phyloP scores from a whole-genome alignment of 2,888 invertebrate genomes.

The Scaptomyza flava region DNA sequence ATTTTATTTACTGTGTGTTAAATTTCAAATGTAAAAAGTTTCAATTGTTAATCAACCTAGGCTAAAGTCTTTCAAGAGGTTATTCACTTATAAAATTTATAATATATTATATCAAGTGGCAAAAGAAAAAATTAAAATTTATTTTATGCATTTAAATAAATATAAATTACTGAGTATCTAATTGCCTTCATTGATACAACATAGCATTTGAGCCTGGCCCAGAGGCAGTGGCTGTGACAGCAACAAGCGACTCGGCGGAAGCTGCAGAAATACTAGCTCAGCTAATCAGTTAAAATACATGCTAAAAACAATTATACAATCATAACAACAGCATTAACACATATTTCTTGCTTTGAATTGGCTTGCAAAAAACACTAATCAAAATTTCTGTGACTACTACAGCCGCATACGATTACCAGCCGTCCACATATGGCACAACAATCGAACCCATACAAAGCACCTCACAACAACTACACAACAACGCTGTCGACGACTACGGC shows the following conservation, averaged over 20 bases:
- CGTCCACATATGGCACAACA: constrained; percentile 82
- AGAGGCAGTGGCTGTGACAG: constrained; percentile 3
- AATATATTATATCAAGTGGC: no score
- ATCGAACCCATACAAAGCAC: constrained; percentile 74
- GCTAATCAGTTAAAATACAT: constrained; percentile 2
- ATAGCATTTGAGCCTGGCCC: constrained; percentile 18
- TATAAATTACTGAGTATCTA: background rate
- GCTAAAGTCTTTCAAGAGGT: no score
- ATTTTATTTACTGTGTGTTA: no score
- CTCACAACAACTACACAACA: constrained; percentile 72
- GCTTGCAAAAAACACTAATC: constrained; percentile 63
- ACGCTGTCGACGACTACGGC: constrained; percentile 68
- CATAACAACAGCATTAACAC: constrained; percentile 4
- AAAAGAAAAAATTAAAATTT: no score
- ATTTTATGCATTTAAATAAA: no score
- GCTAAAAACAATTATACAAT: constrained; percentile 2
- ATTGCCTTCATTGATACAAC: constrained; percentile 26
- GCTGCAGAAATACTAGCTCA: constrained; percentile 5
- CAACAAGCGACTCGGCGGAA: constrained; percentile 4
- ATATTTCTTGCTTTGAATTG: constrained; percentile 48
- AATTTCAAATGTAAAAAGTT: no score
- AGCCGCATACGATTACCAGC: constrained; percentile 84
- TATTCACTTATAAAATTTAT: no score
- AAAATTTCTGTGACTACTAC: constrained; percentile 69
- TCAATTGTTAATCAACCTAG: no score